Evolutionary conservation across 2,888 invertebrate genomes (phyloP), one percentile per base, ranked within the genome.

Genomic region (Eubasilissa splendida): DNA sequence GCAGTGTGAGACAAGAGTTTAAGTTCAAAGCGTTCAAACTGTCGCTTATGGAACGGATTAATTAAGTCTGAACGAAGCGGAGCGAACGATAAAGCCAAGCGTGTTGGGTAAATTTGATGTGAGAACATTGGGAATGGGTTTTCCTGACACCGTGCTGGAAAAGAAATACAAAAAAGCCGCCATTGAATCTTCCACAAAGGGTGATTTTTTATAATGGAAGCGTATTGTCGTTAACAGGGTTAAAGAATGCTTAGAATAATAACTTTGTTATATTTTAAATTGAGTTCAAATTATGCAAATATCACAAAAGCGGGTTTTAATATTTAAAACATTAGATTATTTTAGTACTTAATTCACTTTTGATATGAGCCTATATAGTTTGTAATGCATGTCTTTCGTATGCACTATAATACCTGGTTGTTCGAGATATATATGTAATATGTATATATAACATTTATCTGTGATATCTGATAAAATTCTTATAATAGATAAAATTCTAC

Each of bases 31-130:
- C 80, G 75, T 65, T 80, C 77, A 68, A 79, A 79, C 73, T 73
- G 80, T 77, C 80, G 80, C 77, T 80, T 78, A 78, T 63, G 75
- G 68, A 66, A 54, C 76, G 76, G 81, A 81, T 81, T 81, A 81
- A 81, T 81, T 81, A 81, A 79, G 81, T 75, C 79, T 79, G 75
- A 76, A 75, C 56, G 50, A 76, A 71, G 59, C 59, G 12, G 22
- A 53, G 73, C 58, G 22, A 50, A 12, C 10, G 42, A 76, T 54
- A 76, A 56, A 42, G 50, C 50, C 42, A n/a, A n/a, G 58, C 58
- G n/a, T 1, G 58, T n/a, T 58, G 58, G 58, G 11, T 58, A n/a
- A 31, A 42, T 31, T 33, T 65, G 65, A 33, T 65, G 33, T 65
- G 65, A 65, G 58, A 73, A 73, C 31, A 53, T 71, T 71, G 22